Conservation (phyloP, 2,797 vertebrate species). For the Eulemur coronatus region DNA sequence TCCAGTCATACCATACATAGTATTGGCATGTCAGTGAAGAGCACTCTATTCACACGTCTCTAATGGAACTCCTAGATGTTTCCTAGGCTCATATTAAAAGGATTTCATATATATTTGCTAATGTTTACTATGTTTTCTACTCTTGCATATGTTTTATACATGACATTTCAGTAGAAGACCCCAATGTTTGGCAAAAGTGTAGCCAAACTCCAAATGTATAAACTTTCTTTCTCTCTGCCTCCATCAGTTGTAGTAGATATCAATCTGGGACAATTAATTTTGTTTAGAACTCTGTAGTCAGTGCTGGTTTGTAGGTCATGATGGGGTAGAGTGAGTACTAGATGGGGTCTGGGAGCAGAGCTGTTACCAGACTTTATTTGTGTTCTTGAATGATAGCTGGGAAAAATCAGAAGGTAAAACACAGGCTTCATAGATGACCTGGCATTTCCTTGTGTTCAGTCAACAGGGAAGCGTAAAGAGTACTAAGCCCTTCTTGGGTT, state of each 20-base stretch:
- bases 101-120: not conserved
- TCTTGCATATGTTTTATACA: not conserved
- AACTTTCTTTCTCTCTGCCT: not conserved
- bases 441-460: not conserved
- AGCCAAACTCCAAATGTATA: not conserved
- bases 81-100: not conserved
- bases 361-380: not conserved
- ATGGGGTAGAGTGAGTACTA: not conserved
- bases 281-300: not conserved
- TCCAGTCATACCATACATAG: no score
- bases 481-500: not conserved
- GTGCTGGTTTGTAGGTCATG: no score
- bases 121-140: not conserved
- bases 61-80: not conserved
- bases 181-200: not conserved
- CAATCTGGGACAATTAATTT: not conserved
- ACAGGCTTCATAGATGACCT: not conserved
- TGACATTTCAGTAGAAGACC: not conserved
- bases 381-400: not conserved
- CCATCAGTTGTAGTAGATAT: not conserved
- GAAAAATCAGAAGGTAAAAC: not conserved
- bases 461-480: not conserved
- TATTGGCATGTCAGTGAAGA: not conserved
- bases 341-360: not conserved
- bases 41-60: not conserved